A percentile compares a stretch with the other conserved stretches of the same genome.
Evolutionary conservation across 2,888 invertebrate genomes (phyloP).

Genomic region (Ichneumoninae sp.): DNA sequence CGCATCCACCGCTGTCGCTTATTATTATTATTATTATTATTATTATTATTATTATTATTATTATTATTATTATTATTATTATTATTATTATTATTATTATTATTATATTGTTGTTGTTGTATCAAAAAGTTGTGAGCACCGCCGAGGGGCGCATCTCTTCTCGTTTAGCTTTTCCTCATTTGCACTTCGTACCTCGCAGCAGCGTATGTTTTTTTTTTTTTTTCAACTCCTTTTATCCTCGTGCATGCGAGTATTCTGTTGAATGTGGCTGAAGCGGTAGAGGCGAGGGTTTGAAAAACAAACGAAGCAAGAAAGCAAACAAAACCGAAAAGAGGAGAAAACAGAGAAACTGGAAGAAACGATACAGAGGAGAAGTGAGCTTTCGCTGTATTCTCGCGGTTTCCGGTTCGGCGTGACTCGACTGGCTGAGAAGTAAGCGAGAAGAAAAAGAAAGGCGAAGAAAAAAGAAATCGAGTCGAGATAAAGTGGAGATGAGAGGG

Average conservation of each 20-base stretch:
- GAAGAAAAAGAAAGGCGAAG: conserved; percentile 18
- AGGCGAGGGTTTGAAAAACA: conserved; percentile 25
- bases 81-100: not conserved
- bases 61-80: not conserved
- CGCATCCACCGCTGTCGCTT: too few relatives aligned
- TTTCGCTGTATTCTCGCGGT: conserved; percentile 8
- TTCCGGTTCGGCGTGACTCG: conserved; percentile 41
- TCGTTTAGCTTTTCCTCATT: conserved; percentile 9
- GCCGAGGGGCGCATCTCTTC: not conserved
- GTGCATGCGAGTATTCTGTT: conserved; percentile 22
- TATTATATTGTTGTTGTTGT: not conserved
- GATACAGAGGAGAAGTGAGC: conserved; percentile 1
- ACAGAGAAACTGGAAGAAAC: not conserved
- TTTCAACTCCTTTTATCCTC: conserved; percentile 25
- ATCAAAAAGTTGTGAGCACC: not conserved
- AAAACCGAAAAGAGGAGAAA: conserved; percentile 17
- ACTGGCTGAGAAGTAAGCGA: not conserved
- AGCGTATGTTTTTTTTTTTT: conserved; percentile 1
- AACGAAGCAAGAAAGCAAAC: conserved; percentile 20
- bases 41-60: not conserved
- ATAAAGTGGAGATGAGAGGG: conserved; percentile 9
- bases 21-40: not conserved
- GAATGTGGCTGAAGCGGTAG: conserved; percentile 14
- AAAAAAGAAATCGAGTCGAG: conserved; percentile 29
- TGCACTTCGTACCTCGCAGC: conserved; percentile 1